These are phyloP conservation scores for Pseudolaguvia tuberculata DNA, from an alignment of 2,113 vertebrate species.

Conservation along the genomic window DNA sequence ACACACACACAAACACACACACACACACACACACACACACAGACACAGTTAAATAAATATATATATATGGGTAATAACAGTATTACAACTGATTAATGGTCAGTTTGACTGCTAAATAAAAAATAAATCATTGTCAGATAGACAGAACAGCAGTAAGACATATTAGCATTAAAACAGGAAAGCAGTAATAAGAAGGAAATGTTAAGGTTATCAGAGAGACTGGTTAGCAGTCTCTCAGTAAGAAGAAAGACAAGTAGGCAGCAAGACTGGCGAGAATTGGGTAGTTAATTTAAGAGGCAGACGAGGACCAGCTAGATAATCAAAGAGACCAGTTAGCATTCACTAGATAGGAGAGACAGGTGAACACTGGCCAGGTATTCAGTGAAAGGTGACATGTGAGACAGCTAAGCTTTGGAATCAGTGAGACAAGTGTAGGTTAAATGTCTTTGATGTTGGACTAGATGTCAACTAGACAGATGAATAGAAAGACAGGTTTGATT, in stretches of 20 bases:
- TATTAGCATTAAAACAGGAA: neutral
- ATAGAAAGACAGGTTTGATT: neutral
- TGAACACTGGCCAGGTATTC: neutral
- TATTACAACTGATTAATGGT: neutral
- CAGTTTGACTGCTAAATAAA: neutral
- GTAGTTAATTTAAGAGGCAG: neutral
- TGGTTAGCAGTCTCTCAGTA: too few species aligned
- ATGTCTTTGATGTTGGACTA: too few species aligned
- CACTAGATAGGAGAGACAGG: neutral
- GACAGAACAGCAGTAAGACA: neutral
- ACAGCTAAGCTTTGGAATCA: too few species aligned
- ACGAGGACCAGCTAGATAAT: too few species aligned
- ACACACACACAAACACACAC: slow-evolving; percentile 12
- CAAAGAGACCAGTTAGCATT: neutral
- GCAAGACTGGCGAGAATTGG: too few species aligned
- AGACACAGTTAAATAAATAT: too few species aligned
- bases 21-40: slow-evolving; percentile 13
- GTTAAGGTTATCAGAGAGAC: neutral
- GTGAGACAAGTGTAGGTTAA: too few species aligned
- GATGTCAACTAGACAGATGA: too few species aligned
- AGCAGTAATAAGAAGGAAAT: neutral
- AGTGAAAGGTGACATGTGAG: too few species aligned
- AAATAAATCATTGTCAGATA: neutral
- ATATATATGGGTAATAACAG: too few species aligned
- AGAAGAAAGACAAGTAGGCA: slow-evolving; percentile 1